Evolutionary conservation across 2,888 invertebrate species (phyloP).

Genomic region (Ditylenchus weischeri): DNA sequence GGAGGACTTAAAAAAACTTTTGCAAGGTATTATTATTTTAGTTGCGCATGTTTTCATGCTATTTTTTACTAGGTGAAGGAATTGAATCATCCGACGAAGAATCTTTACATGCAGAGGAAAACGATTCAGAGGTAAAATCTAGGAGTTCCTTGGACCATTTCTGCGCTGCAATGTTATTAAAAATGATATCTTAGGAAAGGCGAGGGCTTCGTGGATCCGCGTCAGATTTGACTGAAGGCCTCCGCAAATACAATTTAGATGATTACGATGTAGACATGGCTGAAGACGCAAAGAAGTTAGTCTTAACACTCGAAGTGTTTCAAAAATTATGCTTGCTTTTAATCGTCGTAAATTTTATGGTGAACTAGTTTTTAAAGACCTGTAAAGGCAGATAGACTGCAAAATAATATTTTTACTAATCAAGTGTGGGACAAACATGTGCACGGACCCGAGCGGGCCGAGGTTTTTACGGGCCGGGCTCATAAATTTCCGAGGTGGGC

Average conservation of each 20-base stretch:
- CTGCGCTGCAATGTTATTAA: no score
- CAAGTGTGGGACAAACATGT: no score
- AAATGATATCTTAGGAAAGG: background rate
- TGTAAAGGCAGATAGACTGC: no score
- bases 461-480: no score
- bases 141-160: background rate
- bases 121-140: constrained; percentile 7
- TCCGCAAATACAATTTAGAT: constrained; percentile 21
- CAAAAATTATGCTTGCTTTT: background rate
- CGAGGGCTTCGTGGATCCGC: background rate
- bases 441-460: no score
- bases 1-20: constrained; percentile 43
- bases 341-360: no score
- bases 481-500: no score
- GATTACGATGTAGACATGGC: constrained; percentile 25
- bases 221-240: background rate
- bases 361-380: no score
- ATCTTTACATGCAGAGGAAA: constrained; percentile 25
- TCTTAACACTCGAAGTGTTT: constrained; percentile 11
- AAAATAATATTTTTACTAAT: no score
- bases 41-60: background rate
- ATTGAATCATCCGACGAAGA: constrained; percentile 37
- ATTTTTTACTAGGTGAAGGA: constrained; percentile 7
- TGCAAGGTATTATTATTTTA: constrained; percentile 38
- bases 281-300: constrained; percentile 17